Base-by-base conservation (phyloP, 2,797 vertebrate genomes). In the Gymnopithys bicolor region DNA sequence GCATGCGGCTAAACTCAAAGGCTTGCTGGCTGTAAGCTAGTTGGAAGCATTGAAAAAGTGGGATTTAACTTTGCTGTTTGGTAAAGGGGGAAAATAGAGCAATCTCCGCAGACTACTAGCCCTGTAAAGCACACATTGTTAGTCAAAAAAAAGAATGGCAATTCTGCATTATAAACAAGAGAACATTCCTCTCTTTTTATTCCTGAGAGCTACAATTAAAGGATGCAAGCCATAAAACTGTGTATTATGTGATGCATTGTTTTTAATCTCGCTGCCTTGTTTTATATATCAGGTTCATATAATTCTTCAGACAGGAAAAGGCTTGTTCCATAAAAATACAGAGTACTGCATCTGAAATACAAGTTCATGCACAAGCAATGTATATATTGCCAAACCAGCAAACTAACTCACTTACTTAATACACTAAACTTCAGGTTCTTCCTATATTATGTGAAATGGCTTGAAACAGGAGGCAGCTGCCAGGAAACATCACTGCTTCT, bases 401-500 rank as follows among this genome's bases (percentile, higher is more conserved):
- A 97, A 98, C 97, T 96, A 87, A 98, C 97, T 97, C 97, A 81
- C 96, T 97, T 49, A 96, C 97, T 98, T 97, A 98, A 98, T 98
- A 97, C 97, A 98, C 97, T 97, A 97, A 98, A 98, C 98, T 98
- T 98, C 97, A 97, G 96, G 97, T 97, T 97, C 97, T 98, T 97
- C 97, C 96, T 98, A 96, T 97, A 97, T 98, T 98, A 98, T 98
- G 97, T 97, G 98, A 98, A 98, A 98, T 98, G 98, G 97, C 98
- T 98, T 97, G 97, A 98, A 98, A 98, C 98, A 98, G 98, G 98
- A 98, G 96, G 97, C 97, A 97, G 97, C 98, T 98, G 98, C 98
- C 98, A 98, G 97, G 87, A 95, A 97, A 97, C 97, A 98, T 98
- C 98, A 98, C 96, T 68, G 97, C 97, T 98, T 94, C 97, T 97